A percentile compares a stretch with the other conserved stretches of the same genome.
Evolutionary conservation across 35 echinoderm and acorn worm species (phyloP).

Genomic region (Apostichopus californicus): DNA sequence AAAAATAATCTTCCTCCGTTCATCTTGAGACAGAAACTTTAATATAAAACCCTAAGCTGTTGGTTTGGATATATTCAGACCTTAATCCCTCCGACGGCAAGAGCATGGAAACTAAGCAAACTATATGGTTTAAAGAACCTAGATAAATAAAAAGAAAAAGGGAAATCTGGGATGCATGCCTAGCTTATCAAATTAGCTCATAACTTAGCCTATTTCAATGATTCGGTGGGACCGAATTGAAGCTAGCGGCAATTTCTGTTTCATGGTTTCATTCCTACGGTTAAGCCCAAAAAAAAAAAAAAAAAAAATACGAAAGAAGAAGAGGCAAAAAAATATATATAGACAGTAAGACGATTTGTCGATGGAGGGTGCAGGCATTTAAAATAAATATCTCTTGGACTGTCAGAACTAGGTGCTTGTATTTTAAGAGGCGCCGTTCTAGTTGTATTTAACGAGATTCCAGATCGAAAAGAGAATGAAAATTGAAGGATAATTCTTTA

Average conservation of each 20-base stretch:
- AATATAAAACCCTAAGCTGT: not conserved
- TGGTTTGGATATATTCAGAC: not conserved
- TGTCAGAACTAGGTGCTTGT: conserved; percentile 13
- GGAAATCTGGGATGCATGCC: conserved; percentile 38
- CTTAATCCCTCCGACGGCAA: not conserved
- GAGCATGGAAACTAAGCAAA: conserved; percentile 26
- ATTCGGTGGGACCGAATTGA: conserved; percentile 37
- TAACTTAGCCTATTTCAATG: conserved; percentile 50
- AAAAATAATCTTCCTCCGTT: not conserved
- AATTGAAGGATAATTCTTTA: conserved; percentile 30
- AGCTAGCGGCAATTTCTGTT: conserved; percentile 22
- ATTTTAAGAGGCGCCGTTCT: conserved; percentile 7
- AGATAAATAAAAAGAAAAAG: conserved; percentile 6
- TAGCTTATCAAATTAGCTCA: conserved; percentile 46
- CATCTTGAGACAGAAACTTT: not conserved
- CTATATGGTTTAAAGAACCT: conserved; percentile 14
- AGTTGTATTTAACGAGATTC: conserved; percentile 1
- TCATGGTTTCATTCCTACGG: not conserved
- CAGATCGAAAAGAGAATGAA: conserved; percentile 9
- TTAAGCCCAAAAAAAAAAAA: too few relatives aligned
- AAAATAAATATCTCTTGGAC: conserved; percentile 15
- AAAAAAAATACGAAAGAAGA: too few relatives aligned
- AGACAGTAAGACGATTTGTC: conserved; percentile 33
- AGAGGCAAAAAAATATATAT: too few relatives aligned
- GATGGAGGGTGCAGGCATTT: conserved; percentile 35